Percentiles rank a stretch among this genome's conserved stretches.
phyloP scores from a whole-genome alignment of 2,113 vertebrate species.

The Vulpes ferrilata region DNA sequence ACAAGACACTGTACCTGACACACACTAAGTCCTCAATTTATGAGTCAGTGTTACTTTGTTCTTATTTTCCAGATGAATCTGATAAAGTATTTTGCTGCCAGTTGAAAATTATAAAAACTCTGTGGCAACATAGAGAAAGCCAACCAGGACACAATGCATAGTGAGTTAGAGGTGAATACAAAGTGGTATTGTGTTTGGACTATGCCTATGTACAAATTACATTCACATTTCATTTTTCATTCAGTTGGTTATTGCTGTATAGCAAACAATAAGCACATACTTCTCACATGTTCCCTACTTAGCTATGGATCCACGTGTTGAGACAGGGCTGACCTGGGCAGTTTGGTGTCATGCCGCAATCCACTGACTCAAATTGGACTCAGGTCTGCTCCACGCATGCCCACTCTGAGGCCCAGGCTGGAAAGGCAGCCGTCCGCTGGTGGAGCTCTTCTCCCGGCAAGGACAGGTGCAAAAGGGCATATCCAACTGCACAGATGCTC shows the following conservation, averaged over 20 bases:
- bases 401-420: not conserved
- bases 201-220: not conserved
- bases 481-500: accelerated
- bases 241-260: not conserved
- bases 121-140: not conserved
- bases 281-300: not conserved
- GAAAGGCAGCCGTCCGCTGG: not conserved
- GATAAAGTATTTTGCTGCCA: not conserved
- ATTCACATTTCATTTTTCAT: not conserved
- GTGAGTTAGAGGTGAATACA: not conserved
- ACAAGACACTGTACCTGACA: not conserved
- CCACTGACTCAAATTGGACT: not conserved
- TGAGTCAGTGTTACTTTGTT: not conserved
- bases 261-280: not conserved
- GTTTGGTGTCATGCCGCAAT: not conserved
- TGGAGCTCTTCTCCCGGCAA: accelerated
- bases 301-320: not conserved
- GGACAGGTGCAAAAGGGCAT: not conserved
- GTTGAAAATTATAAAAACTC: not conserved
- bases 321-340: not conserved
- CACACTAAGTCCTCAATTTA: not conserved
- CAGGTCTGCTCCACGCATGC: not conserved
- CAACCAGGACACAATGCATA: not conserved
- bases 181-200: not conserved
- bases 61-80: not conserved